Percentiles rank a stretch among this genome's conserved stretches.
Evolutionary conservation across 2,888 invertebrate species (phyloP).

Genomic region (Hypselothyrea guttata): DNA sequence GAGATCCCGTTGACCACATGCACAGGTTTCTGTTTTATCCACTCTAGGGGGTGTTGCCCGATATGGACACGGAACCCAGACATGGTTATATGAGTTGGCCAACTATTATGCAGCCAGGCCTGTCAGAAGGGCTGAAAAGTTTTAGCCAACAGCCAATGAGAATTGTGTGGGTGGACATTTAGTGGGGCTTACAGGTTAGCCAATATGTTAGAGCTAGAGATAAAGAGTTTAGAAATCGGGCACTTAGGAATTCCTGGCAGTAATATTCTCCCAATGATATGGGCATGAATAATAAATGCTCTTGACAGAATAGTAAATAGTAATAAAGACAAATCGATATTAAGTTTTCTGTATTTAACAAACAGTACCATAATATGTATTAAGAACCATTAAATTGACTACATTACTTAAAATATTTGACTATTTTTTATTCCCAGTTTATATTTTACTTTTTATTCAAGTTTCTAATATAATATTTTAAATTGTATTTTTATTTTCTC

Average conservation of each 20-base stretch:
- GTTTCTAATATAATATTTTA: no score
- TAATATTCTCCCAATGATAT: slow-evolving; percentile 30
- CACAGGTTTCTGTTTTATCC: slow-evolving; percentile 39
- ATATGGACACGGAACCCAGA: slow-evolving; percentile 24
- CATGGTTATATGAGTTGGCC: slow-evolving; percentile 61
- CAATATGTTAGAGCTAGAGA: neutral
- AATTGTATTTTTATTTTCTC: no score
- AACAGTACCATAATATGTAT: no score
- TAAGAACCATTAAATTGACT: no score
- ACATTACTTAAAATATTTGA: no score
- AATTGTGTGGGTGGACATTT: slow-evolving; percentile 7
- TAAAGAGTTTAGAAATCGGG: slow-evolving; percentile 17
- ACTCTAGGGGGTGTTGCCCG: slow-evolving; percentile 41
- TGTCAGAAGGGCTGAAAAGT: slow-evolving; percentile 35
- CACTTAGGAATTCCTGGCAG: slow-evolving; percentile 36
- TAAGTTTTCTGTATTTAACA: neutral
- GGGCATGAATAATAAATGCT: slow-evolving; percentile 32
- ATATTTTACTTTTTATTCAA: no score
- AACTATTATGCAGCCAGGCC: slow-evolving; percentile 61
- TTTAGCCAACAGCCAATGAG: slow-evolving; percentile 52
- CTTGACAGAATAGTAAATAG: slow-evolving; percentile 1
- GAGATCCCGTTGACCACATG: slow-evolving; percentile 41
- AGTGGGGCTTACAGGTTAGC: slow-evolving; percentile 18
- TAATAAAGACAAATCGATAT: slow-evolving; percentile 14
- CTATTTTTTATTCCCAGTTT: no score